A percentile compares a stretch with the other conserved stretches of the same genome.
Conservation (phyloP, 2,888 invertebrate genomes). For the Drosophila algonquin region DNA sequence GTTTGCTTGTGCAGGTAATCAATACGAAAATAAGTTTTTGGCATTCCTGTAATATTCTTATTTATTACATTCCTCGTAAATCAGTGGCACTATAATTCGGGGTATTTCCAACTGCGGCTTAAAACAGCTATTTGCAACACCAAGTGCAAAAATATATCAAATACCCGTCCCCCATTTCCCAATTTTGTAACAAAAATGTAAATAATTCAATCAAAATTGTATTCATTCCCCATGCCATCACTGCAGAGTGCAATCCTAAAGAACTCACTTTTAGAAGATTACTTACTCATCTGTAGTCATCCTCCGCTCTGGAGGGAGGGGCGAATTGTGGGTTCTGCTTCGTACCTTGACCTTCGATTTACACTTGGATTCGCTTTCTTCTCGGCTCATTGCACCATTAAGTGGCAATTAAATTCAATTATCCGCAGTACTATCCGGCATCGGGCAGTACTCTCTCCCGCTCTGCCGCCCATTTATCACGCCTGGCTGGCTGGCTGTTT, state of each 20-base stretch:
- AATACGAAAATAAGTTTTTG: no score
- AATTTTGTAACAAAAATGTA: background rate
- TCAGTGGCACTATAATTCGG: no score
- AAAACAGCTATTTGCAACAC: no score
- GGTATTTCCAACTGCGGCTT: no score
- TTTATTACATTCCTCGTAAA: no score
- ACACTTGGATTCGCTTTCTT: slow-evolving; percentile 40
- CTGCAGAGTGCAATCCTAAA: background rate
- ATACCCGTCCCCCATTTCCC: no score
- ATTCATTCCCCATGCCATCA: background rate
- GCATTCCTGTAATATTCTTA: no score
- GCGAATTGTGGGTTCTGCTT: background rate
- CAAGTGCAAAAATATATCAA: no score
- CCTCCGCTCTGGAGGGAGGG: background rate
- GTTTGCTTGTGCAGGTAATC: no score
- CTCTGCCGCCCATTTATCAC: slow-evolving; percentile 55
- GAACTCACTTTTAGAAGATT: background rate
- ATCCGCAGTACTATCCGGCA: slow-evolving; percentile 55
- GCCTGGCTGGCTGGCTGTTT: slow-evolving; percentile 43
- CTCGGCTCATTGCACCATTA: slow-evolving; percentile 81
- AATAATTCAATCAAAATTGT: background rate
- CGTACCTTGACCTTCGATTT: slow-evolving; percentile 20
- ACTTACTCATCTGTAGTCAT: slow-evolving; percentile 13
- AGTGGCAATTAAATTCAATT: slow-evolving; percentile 84
- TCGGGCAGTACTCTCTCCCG: background rate